Percentiles rank a stretch among this genome's conserved stretches.
phyloP scores from a whole-genome alignment of 2,888 invertebrate species.

The Entomobrya proxima region DNA sequence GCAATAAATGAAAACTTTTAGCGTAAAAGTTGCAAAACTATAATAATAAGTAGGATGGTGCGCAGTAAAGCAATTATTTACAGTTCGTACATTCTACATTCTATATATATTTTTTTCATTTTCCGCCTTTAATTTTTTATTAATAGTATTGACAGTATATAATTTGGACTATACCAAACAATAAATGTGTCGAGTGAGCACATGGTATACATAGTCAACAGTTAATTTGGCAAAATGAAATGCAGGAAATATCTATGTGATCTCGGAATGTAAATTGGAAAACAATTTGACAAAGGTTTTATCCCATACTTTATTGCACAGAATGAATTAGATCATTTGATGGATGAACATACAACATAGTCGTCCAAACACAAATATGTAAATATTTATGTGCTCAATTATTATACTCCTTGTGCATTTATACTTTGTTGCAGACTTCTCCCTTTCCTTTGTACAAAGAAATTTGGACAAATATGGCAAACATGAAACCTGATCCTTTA shows the following conservation, averaged over 20 bases:
- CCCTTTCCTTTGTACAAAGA: constrained; percentile 75
- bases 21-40: background rate
- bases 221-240: background rate
- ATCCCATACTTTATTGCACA: background rate
- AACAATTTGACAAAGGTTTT: background rate
- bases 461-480: constrained; percentile 73
- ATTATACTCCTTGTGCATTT: background rate
- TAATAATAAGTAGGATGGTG: background rate
- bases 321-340: constrained; percentile 16
- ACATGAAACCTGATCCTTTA: constrained; percentile 78
- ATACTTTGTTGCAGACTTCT: constrained; percentile 46
- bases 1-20: background rate
- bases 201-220: background rate
- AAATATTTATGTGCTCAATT: background rate
- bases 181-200: background rate
- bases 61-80: background rate
- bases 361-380: background rate
- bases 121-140: background rate
- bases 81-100: too few relatives aligned
- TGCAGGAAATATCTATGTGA: background rate
- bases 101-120: background rate
- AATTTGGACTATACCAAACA: too few relatives aligned
- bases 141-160: too few relatives aligned
- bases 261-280: constrained; percentile 62
- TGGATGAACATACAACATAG: background rate